Conservation (phyloP, 2,888 invertebrate genomes). For the Drosophila kuntzei region DNA sequence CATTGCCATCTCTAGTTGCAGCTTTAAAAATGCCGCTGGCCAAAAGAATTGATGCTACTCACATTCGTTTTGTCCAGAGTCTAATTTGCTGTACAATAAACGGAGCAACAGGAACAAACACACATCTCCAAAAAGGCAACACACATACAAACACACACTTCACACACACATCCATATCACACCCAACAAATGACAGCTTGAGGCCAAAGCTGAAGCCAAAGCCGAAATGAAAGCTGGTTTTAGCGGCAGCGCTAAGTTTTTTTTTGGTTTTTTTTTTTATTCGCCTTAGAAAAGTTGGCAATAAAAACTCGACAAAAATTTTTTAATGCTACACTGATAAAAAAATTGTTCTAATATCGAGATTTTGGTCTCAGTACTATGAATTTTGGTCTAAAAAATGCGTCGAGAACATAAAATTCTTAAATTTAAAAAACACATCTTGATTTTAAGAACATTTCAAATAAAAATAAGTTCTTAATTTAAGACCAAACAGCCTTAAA, state of each 20-base stretch:
- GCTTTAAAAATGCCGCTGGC: conserved; percentile 24
- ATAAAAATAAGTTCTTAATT: no score
- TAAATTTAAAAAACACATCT: no score
- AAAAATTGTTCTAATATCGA: no score
- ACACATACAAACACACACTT: not conserved
- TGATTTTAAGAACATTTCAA: no score
- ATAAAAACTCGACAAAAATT: conserved; percentile 31
- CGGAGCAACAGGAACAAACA: conserved; percentile 23
- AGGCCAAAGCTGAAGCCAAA: conserved; percentile 17
- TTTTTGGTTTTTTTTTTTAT: conserved; percentile 17
- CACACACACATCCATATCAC: not conserved
- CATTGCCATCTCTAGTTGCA: not conserved
- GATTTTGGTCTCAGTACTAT: no score
- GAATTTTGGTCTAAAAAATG: no score
- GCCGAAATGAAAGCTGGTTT: conserved; percentile 18
- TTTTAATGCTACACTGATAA: conserved; percentile 33
- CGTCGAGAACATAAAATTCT: no score
- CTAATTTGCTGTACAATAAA: conserved; percentile 46
- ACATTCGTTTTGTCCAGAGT: conserved; percentile 32
- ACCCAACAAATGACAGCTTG: conserved; percentile 17
- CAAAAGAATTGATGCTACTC: conserved; percentile 10
- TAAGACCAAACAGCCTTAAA: no score
- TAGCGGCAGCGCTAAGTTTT: conserved; percentile 15
- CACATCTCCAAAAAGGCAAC: not conserved
- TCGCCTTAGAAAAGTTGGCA: conserved; percentile 14